Evolutionary conservation across 1,140 invertebrate genomes (phyloP), one percentile per base, ranked within the genome.

Genomic region (Calycopis cecrops): DNA sequence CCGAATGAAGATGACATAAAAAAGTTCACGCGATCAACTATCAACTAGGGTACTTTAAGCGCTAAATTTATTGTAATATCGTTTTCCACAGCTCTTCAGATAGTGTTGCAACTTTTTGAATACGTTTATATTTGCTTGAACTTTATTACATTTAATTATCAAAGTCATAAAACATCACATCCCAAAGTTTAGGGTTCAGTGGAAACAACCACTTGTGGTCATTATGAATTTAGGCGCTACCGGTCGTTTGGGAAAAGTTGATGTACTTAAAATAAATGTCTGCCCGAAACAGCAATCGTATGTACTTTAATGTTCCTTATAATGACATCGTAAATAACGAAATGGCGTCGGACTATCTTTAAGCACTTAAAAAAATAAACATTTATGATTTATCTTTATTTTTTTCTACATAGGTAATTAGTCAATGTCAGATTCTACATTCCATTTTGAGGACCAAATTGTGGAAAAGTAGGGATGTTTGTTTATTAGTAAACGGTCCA

Each of bases 281-380:
- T 71, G 66, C 60, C 73, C 71, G 64, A 73, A 79, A 80, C 74
- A 77, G 67, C 76, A 80, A 80, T 85, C 81, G 80, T 85, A 82
- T 68, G 74, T 28, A 28, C 21, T 85, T 85, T 82, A 82, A 85
- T 85, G 76, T 73, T 70, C 68, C 51, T 67, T 71, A 79, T 82
- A 85, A 84, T 79, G 77, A 80, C 74, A 74, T 80, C 77, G 68
- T 85, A 81, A 85, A 82, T 44, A 71, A 78, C 76, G 71, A 79
- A 76, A 76, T 71, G 67, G 73, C 76, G 2, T 3, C 21, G 21
- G 21, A 28, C 64, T 63, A 54, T 56, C 35, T 35, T n/a, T 33
- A 48, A 16, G 14, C 11, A 8, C 7, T 40, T 14, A 14, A 12
- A 40, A n/a, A 44, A 44, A 44, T 44, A 44, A 3, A 44, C 17